A percentile compares a stretch with the other conserved stretches of the same genome.
Conservation (phyloP, 2,797 vertebrate species). For the Acipenser oxyrinchus region DNA sequence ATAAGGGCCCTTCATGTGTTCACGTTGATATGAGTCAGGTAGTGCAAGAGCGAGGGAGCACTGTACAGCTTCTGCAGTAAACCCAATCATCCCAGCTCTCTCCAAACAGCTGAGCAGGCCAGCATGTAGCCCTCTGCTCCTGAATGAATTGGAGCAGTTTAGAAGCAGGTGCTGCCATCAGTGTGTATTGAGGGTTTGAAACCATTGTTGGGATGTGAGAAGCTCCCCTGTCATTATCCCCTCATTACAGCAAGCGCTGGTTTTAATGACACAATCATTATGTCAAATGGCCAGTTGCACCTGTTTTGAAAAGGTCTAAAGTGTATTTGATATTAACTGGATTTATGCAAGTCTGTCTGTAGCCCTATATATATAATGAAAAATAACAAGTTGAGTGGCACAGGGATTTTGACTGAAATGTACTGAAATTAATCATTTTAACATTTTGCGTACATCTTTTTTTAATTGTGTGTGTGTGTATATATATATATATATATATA, state of each 20-base stretch:
- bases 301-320: conserved; percentile 15
- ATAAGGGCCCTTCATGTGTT: too few species aligned
- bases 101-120: neutral
- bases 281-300: conserved; percentile 20
- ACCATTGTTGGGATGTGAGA: conserved; percentile 1
- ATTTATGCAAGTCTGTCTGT: too few species aligned
- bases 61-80: neutral
- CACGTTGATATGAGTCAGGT: too few species aligned
- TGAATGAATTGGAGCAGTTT: neutral
- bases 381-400: too few species aligned
- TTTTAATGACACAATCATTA: conserved; percentile 18
- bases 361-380: neutral
- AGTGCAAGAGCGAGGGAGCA: too few species aligned
- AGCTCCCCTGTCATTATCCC: conserved; percentile 15
- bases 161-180: conserved; percentile 1
- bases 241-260: conserved; percentile 11
- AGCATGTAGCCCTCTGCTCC: neutral
- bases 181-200: neutral
- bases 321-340: neutral
- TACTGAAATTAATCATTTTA: too few species aligned
- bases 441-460: too few species aligned
- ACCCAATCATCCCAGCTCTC: neutral
- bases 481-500: too few species aligned
- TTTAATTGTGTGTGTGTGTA: too few species aligned
- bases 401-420: too few species aligned